Conservation (phyloP, 2,797 vertebrate genomes). For the Sylvilagus floridanus region DNA sequence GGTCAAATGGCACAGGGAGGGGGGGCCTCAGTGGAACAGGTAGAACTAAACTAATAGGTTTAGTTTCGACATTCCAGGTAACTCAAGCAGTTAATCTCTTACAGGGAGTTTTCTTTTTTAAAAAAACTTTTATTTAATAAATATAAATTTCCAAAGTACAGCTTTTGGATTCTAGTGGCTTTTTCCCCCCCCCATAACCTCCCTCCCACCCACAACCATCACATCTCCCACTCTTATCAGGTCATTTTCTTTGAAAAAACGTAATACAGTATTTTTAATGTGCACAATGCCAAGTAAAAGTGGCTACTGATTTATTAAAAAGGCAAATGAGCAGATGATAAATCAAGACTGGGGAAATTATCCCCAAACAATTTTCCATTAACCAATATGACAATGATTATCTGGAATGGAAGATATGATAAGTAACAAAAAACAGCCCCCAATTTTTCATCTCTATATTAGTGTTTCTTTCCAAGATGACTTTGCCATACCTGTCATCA, state of each 20-base stretch:
- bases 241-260: not conserved
- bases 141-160: too few species aligned
- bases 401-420: not conserved
- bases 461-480: not conserved
- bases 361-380: not conserved
- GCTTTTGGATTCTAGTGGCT: too few species aligned
- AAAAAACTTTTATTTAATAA: too few species aligned
- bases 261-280: not conserved
- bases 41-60: slow-evolving; percentile 64
- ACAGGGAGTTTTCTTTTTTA: too few species aligned
- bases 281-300: slow-evolving; percentile 22
- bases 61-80: slow-evolving; percentile 62
- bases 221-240: not conserved
- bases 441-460: not conserved
- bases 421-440: not conserved
- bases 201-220: too few species aligned
- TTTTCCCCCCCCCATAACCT: too few species aligned
- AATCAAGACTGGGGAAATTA: not conserved
- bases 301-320: slow-evolving; percentile 33
- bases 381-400: not conserved
- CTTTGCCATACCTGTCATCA: not conserved
- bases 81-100: not conserved
- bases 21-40: not conserved
- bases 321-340: not conserved
- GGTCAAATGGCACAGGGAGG: slow-evolving; percentile 69